phyloP scores from a whole-genome alignment of 2,797 vertebrate species.

The Helicolenus hilgendorfi region DNA sequence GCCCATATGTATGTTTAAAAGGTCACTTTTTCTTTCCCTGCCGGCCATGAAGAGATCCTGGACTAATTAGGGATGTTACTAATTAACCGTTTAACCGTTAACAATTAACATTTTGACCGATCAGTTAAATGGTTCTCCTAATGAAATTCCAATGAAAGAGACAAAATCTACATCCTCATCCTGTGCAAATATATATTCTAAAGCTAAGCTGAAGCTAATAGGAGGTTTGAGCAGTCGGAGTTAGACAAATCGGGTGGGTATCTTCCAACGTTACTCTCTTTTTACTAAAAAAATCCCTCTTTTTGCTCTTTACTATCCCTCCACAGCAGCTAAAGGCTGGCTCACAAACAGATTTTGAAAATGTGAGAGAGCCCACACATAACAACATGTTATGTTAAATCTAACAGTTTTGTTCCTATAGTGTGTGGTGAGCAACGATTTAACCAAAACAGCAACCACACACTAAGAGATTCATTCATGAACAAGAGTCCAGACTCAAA shows the following conservation, averaged over 20 bases:
- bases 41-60: background rate
- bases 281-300: background rate
- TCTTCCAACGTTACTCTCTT: rapidly evolving
- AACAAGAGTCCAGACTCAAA: too few species aligned
- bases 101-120: background rate
- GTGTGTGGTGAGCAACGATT: too few species aligned
- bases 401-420: too few species aligned
- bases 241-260: background rate
- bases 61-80: background rate
- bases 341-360: too few species aligned
- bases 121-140: background rate
- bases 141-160: background rate
- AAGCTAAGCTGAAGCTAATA: background rate
- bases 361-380: too few species aligned
- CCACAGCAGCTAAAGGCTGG: background rate
- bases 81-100: background rate
- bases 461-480: too few species aligned
- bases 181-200: background rate
- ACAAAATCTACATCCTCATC: background rate
- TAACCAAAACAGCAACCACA: too few species aligned
- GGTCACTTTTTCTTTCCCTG: background rate
- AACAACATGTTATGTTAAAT: too few species aligned
- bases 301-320: background rate
- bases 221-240: background rate
- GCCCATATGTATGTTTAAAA: background rate